Evolutionary conservation across 1,140 invertebrate species (phyloP), one percentile per base, ranked within the genome.

Genomic region (Magallana angulata): DNA sequence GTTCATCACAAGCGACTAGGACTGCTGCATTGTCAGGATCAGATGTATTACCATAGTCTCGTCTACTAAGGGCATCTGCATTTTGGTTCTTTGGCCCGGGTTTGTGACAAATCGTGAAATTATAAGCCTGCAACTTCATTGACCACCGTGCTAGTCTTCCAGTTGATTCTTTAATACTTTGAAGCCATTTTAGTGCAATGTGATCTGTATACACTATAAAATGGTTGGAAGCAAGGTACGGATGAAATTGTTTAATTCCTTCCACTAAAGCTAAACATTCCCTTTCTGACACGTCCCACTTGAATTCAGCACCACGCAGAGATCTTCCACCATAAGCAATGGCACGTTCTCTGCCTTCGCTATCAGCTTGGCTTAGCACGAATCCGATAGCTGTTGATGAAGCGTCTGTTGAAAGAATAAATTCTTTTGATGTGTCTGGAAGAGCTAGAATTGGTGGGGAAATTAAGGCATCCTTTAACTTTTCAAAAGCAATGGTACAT

Each of bases 371-470:
- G 64, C 87, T 85, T 64, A 91, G 80, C 1, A 91, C 60, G 83
- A 86, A 90, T n/a, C 88, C 86, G 8, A 90, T 86, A 0, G 89
- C 88, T 36, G 58, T 30, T 12, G 85, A 87, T 57, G 85, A 88
- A 6, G 89, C 88, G 89, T 92, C 91, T 4, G 89, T 90, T 16
- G 91, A 64, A 18, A 92, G 57, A 36, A 91, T 89, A 71, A 92
- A 92, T 5, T 16, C 24, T 85, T 85, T 88, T 11, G 86, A 71
- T 64, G 88, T 86, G 14, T 91, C 83, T 56, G 90, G 92, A 84
- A 68, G 90, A 16, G 62, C 56, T 12, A 92, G 71, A n/a, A 92
- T 89, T 9, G 92, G 92, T 30, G 88, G 18, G 36, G 88, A 84
- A 57, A 80, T 87, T 14, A 92, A 82, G 14, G 14, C 16, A 57